These are phyloP conservation scores for Ochlodes sylvanus DNA, from an alignment of 2,888 invertebrate genomes.

Conservation along the genomic window DNA sequence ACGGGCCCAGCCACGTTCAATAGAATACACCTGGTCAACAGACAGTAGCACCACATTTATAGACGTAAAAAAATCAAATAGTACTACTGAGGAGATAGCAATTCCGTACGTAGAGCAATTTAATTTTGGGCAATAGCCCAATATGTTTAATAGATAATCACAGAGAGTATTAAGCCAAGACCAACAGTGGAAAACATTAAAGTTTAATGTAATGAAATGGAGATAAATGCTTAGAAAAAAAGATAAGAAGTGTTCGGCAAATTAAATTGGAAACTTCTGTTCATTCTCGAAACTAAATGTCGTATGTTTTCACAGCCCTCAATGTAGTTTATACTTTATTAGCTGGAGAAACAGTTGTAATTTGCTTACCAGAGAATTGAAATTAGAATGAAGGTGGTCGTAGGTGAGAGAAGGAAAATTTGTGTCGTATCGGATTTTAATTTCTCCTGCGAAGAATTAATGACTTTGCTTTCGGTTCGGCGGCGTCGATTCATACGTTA, in stretches of 20 bases:
- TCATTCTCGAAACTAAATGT: conserved; percentile 45
- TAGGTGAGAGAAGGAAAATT: conserved; percentile 64
- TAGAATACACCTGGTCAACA: too few species aligned
- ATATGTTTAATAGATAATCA: conserved; percentile 37
- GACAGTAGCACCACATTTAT: too few species aligned
- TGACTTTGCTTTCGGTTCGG: conserved; percentile 71
- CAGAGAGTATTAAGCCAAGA: conserved; percentile 17
- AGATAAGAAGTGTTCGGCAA: conserved; percentile 78
- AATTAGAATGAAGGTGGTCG: conserved; percentile 42
- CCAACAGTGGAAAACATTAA: conserved; percentile 57
- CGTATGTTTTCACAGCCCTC: conserved; percentile 40
- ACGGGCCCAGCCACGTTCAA: too few species aligned
- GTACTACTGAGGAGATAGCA: background rate
- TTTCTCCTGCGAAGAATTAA: conserved; percentile 80
- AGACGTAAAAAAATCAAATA: too few species aligned
- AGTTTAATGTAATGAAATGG: conserved; percentile 76
- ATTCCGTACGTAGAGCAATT: background rate
- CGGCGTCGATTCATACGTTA: conserved; percentile 69
- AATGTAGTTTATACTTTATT: conserved; percentile 44
- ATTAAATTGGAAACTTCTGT: conserved; percentile 79
- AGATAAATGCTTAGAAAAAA: conserved; percentile 76
- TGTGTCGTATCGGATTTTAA: conserved; percentile 84
- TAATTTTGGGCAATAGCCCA: conserved; percentile 30
- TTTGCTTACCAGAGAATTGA: conserved; percentile 41
- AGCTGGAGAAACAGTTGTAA: conserved; percentile 39